Conservation (phyloP, 2,888 invertebrate genomes). For the Amphimallon solstitiale region DNA sequence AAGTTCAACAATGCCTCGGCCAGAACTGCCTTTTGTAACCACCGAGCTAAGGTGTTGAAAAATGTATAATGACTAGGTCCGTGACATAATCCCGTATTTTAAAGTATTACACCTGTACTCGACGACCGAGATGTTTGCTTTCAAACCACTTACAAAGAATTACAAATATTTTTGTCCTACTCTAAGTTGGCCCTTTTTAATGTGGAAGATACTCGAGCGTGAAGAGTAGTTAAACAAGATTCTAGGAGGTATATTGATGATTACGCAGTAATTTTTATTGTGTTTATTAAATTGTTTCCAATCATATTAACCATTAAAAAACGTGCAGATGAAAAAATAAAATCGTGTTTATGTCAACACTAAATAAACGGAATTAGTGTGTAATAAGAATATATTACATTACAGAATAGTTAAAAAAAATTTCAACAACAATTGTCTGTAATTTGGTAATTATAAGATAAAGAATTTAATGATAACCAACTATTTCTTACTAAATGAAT, state of each 20-base stretch:
- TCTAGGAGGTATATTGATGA: not conserved
- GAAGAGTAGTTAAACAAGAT: conserved; percentile 27
- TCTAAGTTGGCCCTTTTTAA: conserved; percentile 22
- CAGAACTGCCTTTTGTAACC: conserved; percentile 12
- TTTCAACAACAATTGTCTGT: too few relatives aligned
- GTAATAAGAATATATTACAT: too few relatives aligned
- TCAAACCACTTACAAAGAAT: conserved; percentile 29
- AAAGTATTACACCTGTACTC: conserved; percentile 39
- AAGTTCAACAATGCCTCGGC: conserved; percentile 29
- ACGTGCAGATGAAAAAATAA: too few relatives aligned
- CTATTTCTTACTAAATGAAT: too few relatives aligned
- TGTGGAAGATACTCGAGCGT: conserved; percentile 16
- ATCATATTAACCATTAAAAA: conserved; percentile 14
- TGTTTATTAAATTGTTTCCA: conserved; percentile 14
- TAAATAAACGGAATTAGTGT: too few relatives aligned
- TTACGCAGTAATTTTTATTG: conserved; percentile 16
- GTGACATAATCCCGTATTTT: conserved; percentile 39
- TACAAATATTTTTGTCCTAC: conserved; percentile 33
- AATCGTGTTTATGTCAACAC: too few relatives aligned
- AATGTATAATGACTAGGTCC: conserved; percentile 36
- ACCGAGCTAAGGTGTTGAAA: conserved; percentile 35
- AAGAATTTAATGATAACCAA: too few relatives aligned
- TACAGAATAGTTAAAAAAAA: too few relatives aligned
- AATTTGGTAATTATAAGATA: too few relatives aligned
- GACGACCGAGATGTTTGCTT: conserved; percentile 31